These are phyloP conservation scores for Sphecodes monilicornis DNA, from an alignment of 2,888 invertebrate genomes.

Conservation along the genomic window DNA sequence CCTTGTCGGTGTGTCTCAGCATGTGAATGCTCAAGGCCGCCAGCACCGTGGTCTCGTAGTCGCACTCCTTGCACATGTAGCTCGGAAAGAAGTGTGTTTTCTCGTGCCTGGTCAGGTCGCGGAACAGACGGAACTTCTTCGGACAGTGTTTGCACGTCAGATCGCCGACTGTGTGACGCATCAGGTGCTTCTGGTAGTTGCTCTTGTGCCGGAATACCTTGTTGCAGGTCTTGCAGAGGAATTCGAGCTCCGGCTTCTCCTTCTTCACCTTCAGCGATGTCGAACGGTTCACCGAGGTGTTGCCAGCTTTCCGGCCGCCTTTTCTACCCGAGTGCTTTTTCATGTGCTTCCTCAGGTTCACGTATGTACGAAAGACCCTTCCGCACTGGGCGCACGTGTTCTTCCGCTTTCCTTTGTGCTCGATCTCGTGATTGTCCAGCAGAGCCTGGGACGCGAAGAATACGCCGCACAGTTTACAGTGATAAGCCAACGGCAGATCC, in stretches of 20 bases:
- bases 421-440: slow-evolving; percentile 76
- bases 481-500: slow-evolving; percentile 77
- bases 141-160: slow-evolving; percentile 81
- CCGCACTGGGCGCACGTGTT: slow-evolving; percentile 80
- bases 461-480: slow-evolving; percentile 76
- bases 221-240: slow-evolving; percentile 80
- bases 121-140: slow-evolving; percentile 80
- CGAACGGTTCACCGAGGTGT: slow-evolving; percentile 35
- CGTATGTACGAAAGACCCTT: slow-evolving; percentile 75
- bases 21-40: slow-evolving; percentile 81
- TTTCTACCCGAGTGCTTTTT: slow-evolving; percentile 77
- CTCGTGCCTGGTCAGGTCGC: slow-evolving; percentile 82
- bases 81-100: slow-evolving; percentile 82
- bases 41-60: slow-evolving; percentile 82
- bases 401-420: slow-evolving; percentile 78
- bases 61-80: slow-evolving; percentile 82
- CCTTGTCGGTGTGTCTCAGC: slow-evolving; percentile 79
- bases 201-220: slow-evolving; percentile 81
- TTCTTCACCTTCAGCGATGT: slow-evolving; percentile 67
- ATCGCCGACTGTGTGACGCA: slow-evolving; percentile 80
- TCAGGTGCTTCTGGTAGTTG: slow-evolving; percentile 81
- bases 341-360: slow-evolving; percentile 79
- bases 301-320: slow-evolving; percentile 55
- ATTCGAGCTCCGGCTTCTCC: slow-evolving; percentile 73
- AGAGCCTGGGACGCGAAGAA: slow-evolving; percentile 75